phyloP scores from a whole-genome alignment of 2,888 invertebrate genomes.

The Lacanobia wlatinum region DNA sequence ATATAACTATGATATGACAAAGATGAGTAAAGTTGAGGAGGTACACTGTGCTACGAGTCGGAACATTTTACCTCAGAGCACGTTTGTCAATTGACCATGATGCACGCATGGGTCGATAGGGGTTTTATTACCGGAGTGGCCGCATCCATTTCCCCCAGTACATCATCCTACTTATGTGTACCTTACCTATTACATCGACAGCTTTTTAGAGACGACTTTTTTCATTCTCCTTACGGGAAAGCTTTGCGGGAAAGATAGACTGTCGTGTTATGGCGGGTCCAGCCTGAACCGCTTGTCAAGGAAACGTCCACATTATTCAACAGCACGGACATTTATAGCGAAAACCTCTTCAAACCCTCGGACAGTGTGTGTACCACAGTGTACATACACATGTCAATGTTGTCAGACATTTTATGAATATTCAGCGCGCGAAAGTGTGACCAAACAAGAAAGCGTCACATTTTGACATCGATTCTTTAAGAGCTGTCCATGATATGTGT shows the following conservation, averaged over 20 bases:
- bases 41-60: background rate
- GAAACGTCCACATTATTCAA: slow-evolving; percentile 51
- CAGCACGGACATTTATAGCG: slow-evolving; percentile 34
- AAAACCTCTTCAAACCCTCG: slow-evolving; percentile 34
- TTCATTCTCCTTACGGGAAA: background rate
- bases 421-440: slow-evolving; percentile 56
- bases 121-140: background rate
- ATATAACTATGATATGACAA: no score
- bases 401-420: slow-evolving; percentile 51
- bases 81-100: background rate
- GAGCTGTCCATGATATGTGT: slow-evolving; percentile 43
- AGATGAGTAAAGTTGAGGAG: no score
- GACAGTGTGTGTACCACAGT: slow-evolving; percentile 4
- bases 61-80: slow-evolving; percentile 3
- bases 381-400: slow-evolving; percentile 15
- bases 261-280: slow-evolving; percentile 16
- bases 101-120: background rate
- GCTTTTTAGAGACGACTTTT: background rate
- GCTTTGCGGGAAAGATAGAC: no score
- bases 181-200: background rate
- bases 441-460: slow-evolving; percentile 46
- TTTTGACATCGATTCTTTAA: slow-evolving; percentile 52
- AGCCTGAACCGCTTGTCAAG: slow-evolving; percentile 13
- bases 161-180: background rate
- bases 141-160: background rate